A percentile compares a stretch with the other conserved stretches of the same genome.
These are phyloP conservation scores for Tenthredo notha DNA, from an alignment of 2,888 invertebrate species.

Conservation along the genomic window DNA sequence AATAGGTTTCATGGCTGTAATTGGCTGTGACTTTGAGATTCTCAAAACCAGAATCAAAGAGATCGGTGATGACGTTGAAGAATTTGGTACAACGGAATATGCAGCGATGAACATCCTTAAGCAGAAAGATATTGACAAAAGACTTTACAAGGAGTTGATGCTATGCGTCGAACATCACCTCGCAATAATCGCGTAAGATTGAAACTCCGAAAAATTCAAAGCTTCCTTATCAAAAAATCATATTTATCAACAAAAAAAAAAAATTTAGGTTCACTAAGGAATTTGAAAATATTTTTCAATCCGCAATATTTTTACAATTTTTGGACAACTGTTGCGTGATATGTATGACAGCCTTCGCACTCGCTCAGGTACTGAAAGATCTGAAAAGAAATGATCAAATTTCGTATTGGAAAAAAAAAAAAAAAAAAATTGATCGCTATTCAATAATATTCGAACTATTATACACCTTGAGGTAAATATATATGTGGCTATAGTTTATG, in stretches of 20 bases:
- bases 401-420: not conserved
- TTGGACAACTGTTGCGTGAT: conserved; percentile 40
- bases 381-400: not conserved
- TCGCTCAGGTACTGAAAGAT: conserved; percentile 2
- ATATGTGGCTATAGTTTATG: not conserved
- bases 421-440: not conserved
- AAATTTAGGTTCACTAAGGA: conserved; percentile 31
- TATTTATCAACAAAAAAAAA: not conserved
- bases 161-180: conserved; percentile 35
- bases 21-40: conserved; percentile 33
- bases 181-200: conserved; percentile 34
- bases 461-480: no score
- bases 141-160: conserved; percentile 13
- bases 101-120: not conserved
- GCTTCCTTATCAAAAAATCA: not conserved
- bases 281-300: conserved; percentile 19
- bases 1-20: conserved; percentile 31
- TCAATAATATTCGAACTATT: no score
- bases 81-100: not conserved
- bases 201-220: not conserved
- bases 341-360: conserved; percentile 30
- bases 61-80: conserved; percentile 25
- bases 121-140: not conserved
- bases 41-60: conserved; percentile 18
- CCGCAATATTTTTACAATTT: conserved; percentile 41